Evolutionary conservation across 2,888 invertebrate species (phyloP), one percentile per base, ranked within the genome.

Genomic region (Biston betularia): DNA sequence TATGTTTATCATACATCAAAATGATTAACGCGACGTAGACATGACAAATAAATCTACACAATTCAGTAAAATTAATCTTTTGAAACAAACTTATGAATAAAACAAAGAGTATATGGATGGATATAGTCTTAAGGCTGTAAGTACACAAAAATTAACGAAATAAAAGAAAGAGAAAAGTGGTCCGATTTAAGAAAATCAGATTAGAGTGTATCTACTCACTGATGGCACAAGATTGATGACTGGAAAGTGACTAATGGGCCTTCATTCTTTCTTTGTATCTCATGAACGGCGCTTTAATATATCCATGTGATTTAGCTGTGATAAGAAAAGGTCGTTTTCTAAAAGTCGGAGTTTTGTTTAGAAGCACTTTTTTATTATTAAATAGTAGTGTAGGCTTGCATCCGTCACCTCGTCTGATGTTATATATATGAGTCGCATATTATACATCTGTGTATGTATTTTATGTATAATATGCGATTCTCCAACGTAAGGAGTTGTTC

Each of bases 231-330:
- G 67, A 68, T 68, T 68, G 67, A 68, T 68, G 63, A 68, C 48
- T 59, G 48, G 59, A 68, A 68, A 63, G 67, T 68, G 67, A 68
- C 67, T 68, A 68, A 68, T 68, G 67, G 67, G 63, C 67, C 63
- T 68, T 68, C 67, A 68, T 68, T 68, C 63, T 68, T 68, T 67
- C 67, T 67, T 68, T 68, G 67, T 68, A 68, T 68, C 67, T 68
- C 67, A 63, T 68, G 67, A 68, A 63, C 67, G 57, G 57, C 48
- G 67, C 67, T 68, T 60, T 52, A 68, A 68, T 68, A 68, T 68
- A 68, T 68, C 67, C 67, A 68, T 68, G 67, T 59, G 63, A 63
- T 63, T 68, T 63, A 56, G 55, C 33, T 50, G 59, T 63, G 67
- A 68, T 68, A 68, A 68, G 67, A 59, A 68, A 68, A 63, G 63